A percentile compares a stretch with the other conserved stretches of the same genome.
Conservation (phyloP, 92 coral and sea anemone species). For the Epizoanthus stellaris region DNA sequence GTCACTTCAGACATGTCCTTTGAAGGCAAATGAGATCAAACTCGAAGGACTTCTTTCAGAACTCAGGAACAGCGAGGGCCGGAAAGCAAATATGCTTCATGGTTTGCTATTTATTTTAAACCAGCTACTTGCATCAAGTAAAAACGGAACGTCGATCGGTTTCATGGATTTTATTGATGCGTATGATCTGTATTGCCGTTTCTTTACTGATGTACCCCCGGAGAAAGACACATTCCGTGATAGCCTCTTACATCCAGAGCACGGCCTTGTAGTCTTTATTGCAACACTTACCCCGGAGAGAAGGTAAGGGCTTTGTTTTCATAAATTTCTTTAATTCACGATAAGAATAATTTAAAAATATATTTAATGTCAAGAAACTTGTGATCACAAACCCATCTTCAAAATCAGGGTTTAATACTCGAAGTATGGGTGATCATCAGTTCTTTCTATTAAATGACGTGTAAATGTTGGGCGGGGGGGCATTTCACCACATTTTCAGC, state of each 20-base stretch:
- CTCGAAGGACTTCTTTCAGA: slow-evolving; percentile 18
- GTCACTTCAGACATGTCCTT: slow-evolving; percentile 27
- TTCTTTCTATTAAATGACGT: no score
- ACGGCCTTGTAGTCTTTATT: slow-evolving; percentile 1
- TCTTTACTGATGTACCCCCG: not conserved
- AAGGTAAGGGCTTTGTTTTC: no score
- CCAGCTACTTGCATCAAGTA: slow-evolving; percentile 4
- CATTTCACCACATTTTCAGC: no score
- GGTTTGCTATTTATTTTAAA: slow-evolving; percentile 25
- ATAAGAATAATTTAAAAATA: no score
- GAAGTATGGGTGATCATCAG: no score
- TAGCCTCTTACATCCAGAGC: slow-evolving; percentile 4
- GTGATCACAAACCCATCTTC: no score
- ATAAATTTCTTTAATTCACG: no score
- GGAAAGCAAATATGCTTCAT: not conserved
- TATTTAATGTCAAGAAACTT: no score
- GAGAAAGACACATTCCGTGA: slow-evolving; percentile 22
- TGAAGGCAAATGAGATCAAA: slow-evolving; percentile 4
- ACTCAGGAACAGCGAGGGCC: not conserved
- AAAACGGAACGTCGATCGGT: not conserved
- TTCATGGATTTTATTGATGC: slow-evolving; percentile 2
- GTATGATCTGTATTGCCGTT: not conserved
- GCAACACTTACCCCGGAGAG: not conserved
- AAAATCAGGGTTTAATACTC: no score
- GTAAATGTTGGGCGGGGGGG: no score